phyloP scores from a whole-genome alignment of 2,888 invertebrate genomes.

The Drosophila diplacantha region DNA sequence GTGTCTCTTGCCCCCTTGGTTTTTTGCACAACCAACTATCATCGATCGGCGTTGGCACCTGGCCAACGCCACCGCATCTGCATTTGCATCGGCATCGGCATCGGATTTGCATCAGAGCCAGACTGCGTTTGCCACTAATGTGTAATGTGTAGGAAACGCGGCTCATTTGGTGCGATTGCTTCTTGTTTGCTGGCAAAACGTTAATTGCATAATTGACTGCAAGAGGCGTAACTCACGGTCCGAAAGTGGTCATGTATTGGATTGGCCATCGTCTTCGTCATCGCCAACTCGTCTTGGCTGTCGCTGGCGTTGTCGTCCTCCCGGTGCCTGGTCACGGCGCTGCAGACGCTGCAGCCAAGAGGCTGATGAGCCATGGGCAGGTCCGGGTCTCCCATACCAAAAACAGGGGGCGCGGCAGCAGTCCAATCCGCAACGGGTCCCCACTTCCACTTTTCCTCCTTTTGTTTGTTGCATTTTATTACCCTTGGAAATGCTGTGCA shows the following conservation, averaged over 20 bases:
- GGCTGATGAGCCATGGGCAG: conserved; percentile 59
- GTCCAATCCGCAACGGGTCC: conserved; percentile 30
- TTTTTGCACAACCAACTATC: conserved; percentile 30
- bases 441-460: conserved; percentile 30
- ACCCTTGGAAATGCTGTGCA: conserved; percentile 6
- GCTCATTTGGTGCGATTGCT: conserved; percentile 63
- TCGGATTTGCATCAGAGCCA: conserved; percentile 17
- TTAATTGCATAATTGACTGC: conserved; percentile 71
- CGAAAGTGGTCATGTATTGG: conserved; percentile 38
- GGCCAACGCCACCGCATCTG: conserved; percentile 12
- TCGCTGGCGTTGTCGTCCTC: conserved; percentile 10
- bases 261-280: conserved; percentile 32
- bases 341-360: conserved; percentile 34
- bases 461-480: conserved; percentile 12
- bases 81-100: conserved; percentile 6
- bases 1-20: neutral
- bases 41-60: conserved; percentile 27
- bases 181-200: conserved; percentile 58
- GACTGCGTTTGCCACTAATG: conserved; percentile 50
- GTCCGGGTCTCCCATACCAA: conserved; percentile 20
- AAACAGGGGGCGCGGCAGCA: conserved; percentile 22
- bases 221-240: conserved; percentile 51
- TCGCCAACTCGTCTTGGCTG: neutral
- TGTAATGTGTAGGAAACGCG: conserved; percentile 58
- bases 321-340: conserved; percentile 41